Conservation (phyloP, 1,140 invertebrate species). For the Musca vetustissima region DNA sequence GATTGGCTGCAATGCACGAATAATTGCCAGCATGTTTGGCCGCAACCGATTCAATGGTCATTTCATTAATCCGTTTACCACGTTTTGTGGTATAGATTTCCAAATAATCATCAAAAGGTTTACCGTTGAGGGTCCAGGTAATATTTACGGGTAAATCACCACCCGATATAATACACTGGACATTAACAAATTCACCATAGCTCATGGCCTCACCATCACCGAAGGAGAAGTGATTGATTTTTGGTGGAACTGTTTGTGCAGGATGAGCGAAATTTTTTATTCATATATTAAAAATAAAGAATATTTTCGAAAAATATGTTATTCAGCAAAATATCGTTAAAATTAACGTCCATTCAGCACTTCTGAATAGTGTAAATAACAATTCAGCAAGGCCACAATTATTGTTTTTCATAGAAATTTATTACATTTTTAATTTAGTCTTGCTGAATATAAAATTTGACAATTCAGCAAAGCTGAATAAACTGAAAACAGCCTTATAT, state of each 20-base stretch:
- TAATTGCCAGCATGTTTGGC: slow-evolving; percentile 78
- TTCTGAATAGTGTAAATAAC: too few relatives aligned
- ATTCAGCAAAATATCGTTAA: too few relatives aligned
- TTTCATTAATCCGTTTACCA: slow-evolving; percentile 69
- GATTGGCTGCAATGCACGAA: slow-evolving; percentile 74
- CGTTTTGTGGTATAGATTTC: slow-evolving; percentile 63
- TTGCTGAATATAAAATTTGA: too few relatives aligned
- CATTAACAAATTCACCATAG: slow-evolving; percentile 72
- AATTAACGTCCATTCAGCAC: too few relatives aligned
- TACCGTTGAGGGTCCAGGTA: slow-evolving; percentile 63
- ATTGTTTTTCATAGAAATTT: too few relatives aligned
- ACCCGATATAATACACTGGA: slow-evolving; percentile 67
- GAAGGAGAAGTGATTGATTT: slow-evolving; percentile 66
- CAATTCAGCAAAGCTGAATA: too few relatives aligned
- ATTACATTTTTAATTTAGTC: too few relatives aligned
- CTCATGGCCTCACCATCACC: slow-evolving; percentile 65
- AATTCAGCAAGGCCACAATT: too few relatives aligned
- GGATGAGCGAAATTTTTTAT: background rate
- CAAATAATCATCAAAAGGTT: slow-evolving; percentile 58
- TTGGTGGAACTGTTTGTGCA: slow-evolving; percentile 51
- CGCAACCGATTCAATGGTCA: slow-evolving; percentile 75
- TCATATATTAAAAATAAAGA: too few relatives aligned
- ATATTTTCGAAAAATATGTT: too few relatives aligned
- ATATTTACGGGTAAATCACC: slow-evolving; percentile 69
- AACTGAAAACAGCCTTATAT: too few relatives aligned